Evolutionary conservation across 2,113 vertebrate genomes (phyloP).

Genomic region (Chinchilla lanigera): DNA sequence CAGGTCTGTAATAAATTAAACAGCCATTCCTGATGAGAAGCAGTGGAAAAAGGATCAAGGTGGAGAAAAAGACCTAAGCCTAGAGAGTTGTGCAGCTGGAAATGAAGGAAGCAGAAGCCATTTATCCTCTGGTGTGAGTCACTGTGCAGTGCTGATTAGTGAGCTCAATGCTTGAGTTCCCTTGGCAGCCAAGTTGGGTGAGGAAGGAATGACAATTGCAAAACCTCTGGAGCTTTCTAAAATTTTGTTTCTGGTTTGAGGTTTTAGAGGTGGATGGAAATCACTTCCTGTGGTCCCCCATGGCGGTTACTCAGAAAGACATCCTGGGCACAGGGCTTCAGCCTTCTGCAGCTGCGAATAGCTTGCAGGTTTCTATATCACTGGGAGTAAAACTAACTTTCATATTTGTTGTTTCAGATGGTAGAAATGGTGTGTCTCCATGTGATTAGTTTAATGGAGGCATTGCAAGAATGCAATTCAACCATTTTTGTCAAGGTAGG

Average conservation of each 20-base stretch:
- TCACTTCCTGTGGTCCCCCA: background rate
- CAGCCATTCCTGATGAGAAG: conserved; percentile 15
- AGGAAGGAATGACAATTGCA: conserved; percentile 12
- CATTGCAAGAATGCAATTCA: conserved; percentile 98
- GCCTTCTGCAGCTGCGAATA: background rate
- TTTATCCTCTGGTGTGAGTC: conserved; percentile 35
- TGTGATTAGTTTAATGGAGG: conserved; percentile 99
- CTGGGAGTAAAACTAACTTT: conserved; percentile 57
- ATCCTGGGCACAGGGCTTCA: background rate
- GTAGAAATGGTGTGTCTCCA: conserved; percentile 99
- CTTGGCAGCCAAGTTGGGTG: background rate
- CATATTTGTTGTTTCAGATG: conserved; percentile 89
- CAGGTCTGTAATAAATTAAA: background rate
- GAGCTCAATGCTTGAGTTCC: background rate
- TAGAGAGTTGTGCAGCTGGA: conserved; percentile 6
- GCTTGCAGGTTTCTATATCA: background rate
- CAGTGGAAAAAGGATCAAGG: conserved; percentile 46
- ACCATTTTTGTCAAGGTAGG: conserved; percentile 99
- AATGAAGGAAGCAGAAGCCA: conserved; percentile 49
- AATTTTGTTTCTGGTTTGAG: conserved; percentile 48
- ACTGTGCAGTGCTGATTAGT: background rate
- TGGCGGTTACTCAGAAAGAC: background rate
- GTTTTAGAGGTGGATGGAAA: conserved; percentile 50
- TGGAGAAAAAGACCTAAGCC: background rate
- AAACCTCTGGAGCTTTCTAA: background rate